Base-by-base conservation (phyloP, 1,140 invertebrate species). In the Pseudomyrmex cubaensis region DNA sequence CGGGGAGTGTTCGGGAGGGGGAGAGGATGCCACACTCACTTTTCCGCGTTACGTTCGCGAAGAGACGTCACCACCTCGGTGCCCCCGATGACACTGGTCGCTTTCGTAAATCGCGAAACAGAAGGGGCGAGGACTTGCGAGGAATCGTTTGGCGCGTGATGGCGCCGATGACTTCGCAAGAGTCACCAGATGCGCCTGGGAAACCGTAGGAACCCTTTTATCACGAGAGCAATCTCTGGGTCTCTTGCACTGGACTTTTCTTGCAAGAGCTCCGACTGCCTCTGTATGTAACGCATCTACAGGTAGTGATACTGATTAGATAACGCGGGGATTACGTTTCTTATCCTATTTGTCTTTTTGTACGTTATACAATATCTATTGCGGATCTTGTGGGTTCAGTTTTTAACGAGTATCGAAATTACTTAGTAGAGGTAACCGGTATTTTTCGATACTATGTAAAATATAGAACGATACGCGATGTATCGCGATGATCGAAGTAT, bases 1-100 rank as follows among this genome's bases (percentile, higher is more conserved):
- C 86, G 85, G 90, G 91, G 5, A 35, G 83, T 91, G 89, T 86
- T 86, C 74, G 59, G 56, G 35, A 35, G 35, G 35, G 35, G 35
- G 5, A 35, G 5, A 5, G 35, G 48, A 12, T 76, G 25, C 74
- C 74, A 85, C 74, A 85, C 84, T 90, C 87, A 86, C 80, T 91
- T 91, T 91, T 90, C 87, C 77, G 66, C 66, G 66, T 66, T 44
- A 54, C 25, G 48, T 59, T 72, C 54, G 25, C 83, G 85, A 87
- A 87, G 87, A 86, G 85, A 84, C 75, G 82, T 73, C 85, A 59
- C 17, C 57, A 17, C 12, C 1, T 52, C 50, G 50, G 13, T 52
- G 50, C 59, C 20, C 12, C 82, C 75, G 77, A 83, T 22, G 78
- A 85, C 80, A 84, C 85, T 44, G 63, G 46, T 76, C 85, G 86